These are phyloP conservation scores for Balearica regulorum DNA, from an alignment of 2,797 vertebrate species.

Conservation along the genomic window DNA sequence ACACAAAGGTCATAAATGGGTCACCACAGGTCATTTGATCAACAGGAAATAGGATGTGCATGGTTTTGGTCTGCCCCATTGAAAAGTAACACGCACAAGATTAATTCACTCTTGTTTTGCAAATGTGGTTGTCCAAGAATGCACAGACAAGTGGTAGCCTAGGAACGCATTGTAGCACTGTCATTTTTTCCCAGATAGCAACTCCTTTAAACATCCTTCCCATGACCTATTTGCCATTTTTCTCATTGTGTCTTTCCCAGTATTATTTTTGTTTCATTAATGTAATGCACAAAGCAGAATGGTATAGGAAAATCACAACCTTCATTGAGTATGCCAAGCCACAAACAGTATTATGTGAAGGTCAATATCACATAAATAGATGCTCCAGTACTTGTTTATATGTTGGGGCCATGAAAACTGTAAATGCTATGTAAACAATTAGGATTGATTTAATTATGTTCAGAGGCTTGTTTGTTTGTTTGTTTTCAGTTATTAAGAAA, in stretches of 20 bases:
- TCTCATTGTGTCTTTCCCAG: background rate
- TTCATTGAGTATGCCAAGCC: background rate
- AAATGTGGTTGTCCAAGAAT: background rate
- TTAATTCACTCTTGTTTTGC: background rate
- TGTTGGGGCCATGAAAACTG: background rate
- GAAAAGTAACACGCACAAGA: background rate
- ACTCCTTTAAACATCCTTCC: background rate
- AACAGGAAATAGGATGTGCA: background rate
- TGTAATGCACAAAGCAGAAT: background rate
- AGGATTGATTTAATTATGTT: slow-evolving; percentile 15
- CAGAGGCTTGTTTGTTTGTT: background rate
- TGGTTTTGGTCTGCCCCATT: background rate
- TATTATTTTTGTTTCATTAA: background rate
- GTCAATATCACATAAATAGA: background rate
- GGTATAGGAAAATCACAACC: background rate
- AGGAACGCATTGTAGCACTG: background rate
- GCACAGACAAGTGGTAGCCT: background rate
- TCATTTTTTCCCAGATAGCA: background rate
- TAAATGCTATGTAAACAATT: slow-evolving; percentile 13
- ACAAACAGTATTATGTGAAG: background rate
- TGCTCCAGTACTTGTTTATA: background rate
- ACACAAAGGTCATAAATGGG: background rate
- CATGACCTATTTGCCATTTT: background rate
- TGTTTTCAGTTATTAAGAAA: slow-evolving; percentile 39
- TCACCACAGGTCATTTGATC: background rate